Conservation (phyloP, 2,888 invertebrate species). For the Vannuccia rotundouncinata region DNA sequence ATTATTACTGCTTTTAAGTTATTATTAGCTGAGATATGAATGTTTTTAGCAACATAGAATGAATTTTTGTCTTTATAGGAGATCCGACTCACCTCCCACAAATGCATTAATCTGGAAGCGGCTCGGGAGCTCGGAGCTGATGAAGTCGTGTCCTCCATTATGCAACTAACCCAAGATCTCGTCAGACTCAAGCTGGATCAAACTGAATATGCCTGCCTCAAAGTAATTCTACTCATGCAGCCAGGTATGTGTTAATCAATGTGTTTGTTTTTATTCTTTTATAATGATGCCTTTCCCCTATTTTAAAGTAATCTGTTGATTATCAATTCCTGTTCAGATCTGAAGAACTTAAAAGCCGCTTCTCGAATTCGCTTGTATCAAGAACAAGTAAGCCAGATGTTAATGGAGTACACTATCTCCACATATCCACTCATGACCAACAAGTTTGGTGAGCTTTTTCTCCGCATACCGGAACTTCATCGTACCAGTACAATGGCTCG, state of each 20-base stretch:
- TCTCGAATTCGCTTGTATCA: slow-evolving; percentile 86
- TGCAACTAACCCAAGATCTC: slow-evolving; percentile 85
- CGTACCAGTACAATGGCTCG: slow-evolving; percentile 89
- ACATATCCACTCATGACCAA: slow-evolving; percentile 81
- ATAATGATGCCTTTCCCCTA: background rate
- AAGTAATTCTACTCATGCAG: slow-evolving; percentile 81
- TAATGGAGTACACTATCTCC: slow-evolving; percentile 80
- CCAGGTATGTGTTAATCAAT: slow-evolving; percentile 65
- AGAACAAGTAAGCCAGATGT: slow-evolving; percentile 81
- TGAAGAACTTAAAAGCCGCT: slow-evolving; percentile 82
- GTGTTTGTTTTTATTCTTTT: background rate
- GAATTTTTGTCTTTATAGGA: no score
- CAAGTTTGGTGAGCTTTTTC: slow-evolving; percentile 84
- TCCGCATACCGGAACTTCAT: slow-evolving; percentile 87
- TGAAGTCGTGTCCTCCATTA: slow-evolving; percentile 85
- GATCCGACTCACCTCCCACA: slow-evolving; percentile 61
- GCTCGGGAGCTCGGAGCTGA: slow-evolving; percentile 63
- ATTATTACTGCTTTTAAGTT: no score
- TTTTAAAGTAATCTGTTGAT: background rate
- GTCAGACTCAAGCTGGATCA: slow-evolving; percentile 80
- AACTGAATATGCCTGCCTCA: slow-evolving; percentile 92
- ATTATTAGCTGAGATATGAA: no score
- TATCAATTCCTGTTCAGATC: slow-evolving; percentile 63
- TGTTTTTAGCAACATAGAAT: no score
- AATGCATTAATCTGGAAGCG: slow-evolving; percentile 64